Evolutionary conservation across 92 coral and sea anemone species (phyloP).

Genomic region (Parazoanthus darwini): DNA sequence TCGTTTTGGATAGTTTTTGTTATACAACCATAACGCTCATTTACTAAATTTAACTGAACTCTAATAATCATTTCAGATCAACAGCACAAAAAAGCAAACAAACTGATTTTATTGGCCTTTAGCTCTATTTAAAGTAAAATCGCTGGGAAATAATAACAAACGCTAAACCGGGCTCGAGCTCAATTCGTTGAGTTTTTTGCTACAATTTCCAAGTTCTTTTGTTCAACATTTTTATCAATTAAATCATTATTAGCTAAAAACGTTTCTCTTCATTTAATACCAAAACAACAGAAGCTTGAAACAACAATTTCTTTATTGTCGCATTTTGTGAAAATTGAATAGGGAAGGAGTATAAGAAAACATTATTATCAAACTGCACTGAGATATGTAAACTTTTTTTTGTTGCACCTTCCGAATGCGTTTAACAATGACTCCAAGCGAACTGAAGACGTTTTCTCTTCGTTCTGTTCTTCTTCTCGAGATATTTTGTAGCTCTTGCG

Average conservation of each 20-base stretch:
- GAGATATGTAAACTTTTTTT: no score
- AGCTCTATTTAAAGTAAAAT: not conserved
- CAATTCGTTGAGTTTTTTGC: not conserved
- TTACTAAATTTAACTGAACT: no score
- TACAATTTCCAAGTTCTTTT: not conserved
- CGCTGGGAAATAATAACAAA: no score
- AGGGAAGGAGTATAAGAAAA: not conserved
- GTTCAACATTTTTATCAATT: not conserved
- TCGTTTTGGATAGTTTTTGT: not conserved
- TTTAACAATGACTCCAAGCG: not conserved
- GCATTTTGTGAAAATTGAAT: not conserved
- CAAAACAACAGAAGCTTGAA: not conserved
- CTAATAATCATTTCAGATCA: no score
- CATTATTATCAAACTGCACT: not conserved
- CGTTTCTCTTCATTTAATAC: not conserved
- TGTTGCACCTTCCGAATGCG: not conserved
- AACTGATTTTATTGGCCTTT: not conserved
- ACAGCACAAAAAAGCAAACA: not conserved
- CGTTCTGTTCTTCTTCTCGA: not conserved
- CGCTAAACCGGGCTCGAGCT: no score
- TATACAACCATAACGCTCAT: not conserved
- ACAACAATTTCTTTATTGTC: not conserved
- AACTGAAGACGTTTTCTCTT: not conserved
- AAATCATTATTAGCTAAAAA: not conserved
- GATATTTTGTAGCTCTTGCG: slow-evolving; percentile 2